A percentile compares a stretch with the other conserved stretches of the same genome.
Evolutionary conservation across 2,888 invertebrate species (phyloP).

Genomic region (Anagyrus pseudococci): DNA sequence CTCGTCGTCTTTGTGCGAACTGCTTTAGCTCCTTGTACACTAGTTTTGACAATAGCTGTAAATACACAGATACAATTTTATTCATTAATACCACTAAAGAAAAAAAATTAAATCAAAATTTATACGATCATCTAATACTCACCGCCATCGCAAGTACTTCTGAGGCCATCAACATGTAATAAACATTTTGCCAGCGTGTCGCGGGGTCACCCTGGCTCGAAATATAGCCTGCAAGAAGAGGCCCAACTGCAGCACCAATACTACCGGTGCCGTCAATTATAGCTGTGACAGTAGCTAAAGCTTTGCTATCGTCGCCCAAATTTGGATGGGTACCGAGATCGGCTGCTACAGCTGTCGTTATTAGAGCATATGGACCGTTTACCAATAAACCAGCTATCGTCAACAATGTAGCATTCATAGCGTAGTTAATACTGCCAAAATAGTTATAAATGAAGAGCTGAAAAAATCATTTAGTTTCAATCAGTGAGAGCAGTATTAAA

Average conservation of each 20-base stretch:
- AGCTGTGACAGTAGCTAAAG: conserved; percentile 95
- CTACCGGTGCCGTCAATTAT: conserved; percentile 97
- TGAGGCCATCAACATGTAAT: conserved; percentile 87
- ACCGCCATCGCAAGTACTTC: conserved; percentile 80
- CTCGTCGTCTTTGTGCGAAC: conserved; percentile 48
- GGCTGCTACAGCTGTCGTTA: conserved; percentile 95
- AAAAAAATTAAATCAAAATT: background rate
- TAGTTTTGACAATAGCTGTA: conserved; percentile 59
- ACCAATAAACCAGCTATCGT: conserved; percentile 82
- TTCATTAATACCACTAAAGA: background rate
- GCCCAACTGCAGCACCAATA: conserved; percentile 91
- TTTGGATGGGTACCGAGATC: conserved; percentile 90
- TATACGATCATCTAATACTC: conserved; percentile 38
- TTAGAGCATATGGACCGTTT: conserved; percentile 95
- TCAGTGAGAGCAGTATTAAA: too few species aligned
- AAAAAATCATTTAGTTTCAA: too few species aligned
- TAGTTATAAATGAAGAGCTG: conserved; percentile 83
- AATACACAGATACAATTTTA: conserved; percentile 25
- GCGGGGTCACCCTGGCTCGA: conserved; percentile 61
- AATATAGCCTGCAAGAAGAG: conserved; percentile 84
- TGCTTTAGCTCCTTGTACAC: conserved; percentile 58
- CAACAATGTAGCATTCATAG: conserved; percentile 72
- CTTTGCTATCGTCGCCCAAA: conserved; percentile 83
- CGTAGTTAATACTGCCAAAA: conserved; percentile 71
- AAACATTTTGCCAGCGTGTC: conserved; percentile 83